Base-by-base conservation (phyloP, 2,113 vertebrate species). In the Caloenas nicobarica region DNA sequence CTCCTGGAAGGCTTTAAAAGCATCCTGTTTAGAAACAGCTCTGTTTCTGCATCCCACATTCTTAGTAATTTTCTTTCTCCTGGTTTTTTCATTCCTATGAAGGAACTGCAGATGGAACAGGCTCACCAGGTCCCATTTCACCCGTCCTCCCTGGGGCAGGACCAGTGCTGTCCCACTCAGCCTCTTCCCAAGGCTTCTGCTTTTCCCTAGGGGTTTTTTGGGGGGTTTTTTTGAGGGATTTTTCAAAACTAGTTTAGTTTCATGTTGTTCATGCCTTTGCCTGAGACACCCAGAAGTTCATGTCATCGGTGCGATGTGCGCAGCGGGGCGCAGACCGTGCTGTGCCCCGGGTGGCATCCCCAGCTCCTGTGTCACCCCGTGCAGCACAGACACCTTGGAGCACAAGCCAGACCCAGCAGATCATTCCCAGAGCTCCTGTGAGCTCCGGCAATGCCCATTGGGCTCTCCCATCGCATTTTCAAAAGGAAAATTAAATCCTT, bases 1-100 rank as follows among this genome's bases (percentile, higher is more conserved):
- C 95, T 96, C 93, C 85, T 95, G 93, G 88, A 92, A 89, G 96
- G 91, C 95, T 96, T 95, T 95, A 91, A 95, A 78, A 95, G 94
- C 95, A 96, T 97, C 95, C 97, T 97, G 97, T 97, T 93, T 92
- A 90, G 83, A 82, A 95, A 86, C 40, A 86, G 94, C 94, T 89
- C 95, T 96, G 95, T 61, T 93, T 70, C 91, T 84, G 79, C 3
- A 3, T 92, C 96, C 93, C 46, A 22, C 92, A 78, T 94, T 94
- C 95, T 89, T 72, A 62, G 82, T 40, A 64, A 80, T 87, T 93
- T 77, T 71, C 88, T 87, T 79, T 88, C 78, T 61, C 62, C 88
- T 90, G 83, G 0, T 95, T 91, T 96, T 73, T 95, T 79, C 85
- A 96, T 96, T 92, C 69, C 0, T 60, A 2, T 6, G 33, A 24